Evolutionary conservation across 2,888 invertebrate genomes (phyloP), one percentile per base, ranked within the genome.

Genomic region (Iphiclides podalirius): DNA sequence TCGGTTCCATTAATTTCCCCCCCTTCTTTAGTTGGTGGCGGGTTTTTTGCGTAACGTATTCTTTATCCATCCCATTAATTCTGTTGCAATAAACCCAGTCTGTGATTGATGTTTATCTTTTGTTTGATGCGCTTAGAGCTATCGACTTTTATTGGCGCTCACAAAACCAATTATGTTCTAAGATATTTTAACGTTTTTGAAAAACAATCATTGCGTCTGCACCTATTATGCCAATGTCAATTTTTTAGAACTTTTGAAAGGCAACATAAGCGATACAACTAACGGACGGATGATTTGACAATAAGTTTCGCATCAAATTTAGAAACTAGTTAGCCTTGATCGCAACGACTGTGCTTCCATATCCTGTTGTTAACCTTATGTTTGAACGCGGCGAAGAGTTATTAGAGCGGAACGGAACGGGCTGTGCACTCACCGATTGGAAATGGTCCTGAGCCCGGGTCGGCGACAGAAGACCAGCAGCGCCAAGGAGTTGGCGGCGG

Each of bases 371-470:
- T 35, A 44, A 43, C 48, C 44, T 44, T 48, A 52, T 35, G 42
- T 12, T 43, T n/a, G 14, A 26, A n/a, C n/a, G n/a, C n/a, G n/a
- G 26, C 20, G 2, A 43, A 36, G 39, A 39, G 34, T 47, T 52
- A 48, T 16, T 42, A 20, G 43, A 45, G 33, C 52, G 26, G 14
- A 48, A 33, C 26, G 37, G 11, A 35, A 43, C n/a, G 4, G 31
- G 38, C 35, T 34, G 31, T 35, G 35, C 67, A 72, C 89, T 85
- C 83, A 94, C 94, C 94, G 91, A 90, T 95, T 95, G 51, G 95
- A 95, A 63, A 95, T 92, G 58, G 94, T 94, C 67, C 95, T 90
- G 40, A 95, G 85, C 39, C 93, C 92, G 42, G 94, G 92, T 60
- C 93, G 90, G 64, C 92, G 89, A 72, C 92, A 91, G 81, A 95